phyloP scores from a whole-genome alignment of 2,888 invertebrate species.

The Hypomecis atomaria region DNA sequence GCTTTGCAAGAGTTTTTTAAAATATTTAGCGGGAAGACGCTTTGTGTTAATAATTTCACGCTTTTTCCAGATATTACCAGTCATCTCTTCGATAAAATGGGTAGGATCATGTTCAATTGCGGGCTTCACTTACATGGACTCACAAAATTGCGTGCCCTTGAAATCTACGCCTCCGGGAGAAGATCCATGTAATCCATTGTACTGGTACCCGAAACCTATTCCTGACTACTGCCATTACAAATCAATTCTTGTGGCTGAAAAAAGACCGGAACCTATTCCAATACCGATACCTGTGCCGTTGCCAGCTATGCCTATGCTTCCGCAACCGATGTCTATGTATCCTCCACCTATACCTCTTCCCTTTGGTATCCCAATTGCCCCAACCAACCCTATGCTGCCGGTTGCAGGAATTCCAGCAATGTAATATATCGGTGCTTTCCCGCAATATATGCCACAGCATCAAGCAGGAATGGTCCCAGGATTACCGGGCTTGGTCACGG shows the following conservation, averaged over 20 bases:
- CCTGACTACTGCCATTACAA: conserved; percentile 52
- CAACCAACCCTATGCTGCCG: conserved; percentile 50
- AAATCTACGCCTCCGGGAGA: conserved; percentile 38
- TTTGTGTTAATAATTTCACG: conserved; percentile 8
- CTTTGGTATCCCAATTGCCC: conserved; percentile 49
- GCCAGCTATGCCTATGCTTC: conserved; percentile 32
- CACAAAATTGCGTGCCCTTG: conserved; percentile 36
- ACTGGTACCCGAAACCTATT: conserved; percentile 65
- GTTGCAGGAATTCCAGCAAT: conserved; percentile 38
- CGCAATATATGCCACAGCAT: conserved; percentile 26
- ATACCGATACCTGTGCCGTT: conserved; percentile 41
- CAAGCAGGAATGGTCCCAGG: conserved; percentile 66
- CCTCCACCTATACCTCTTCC: conserved; percentile 42
- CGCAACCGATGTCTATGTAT: conserved; percentile 37
- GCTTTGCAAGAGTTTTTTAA: too few species aligned
- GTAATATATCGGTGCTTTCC: conserved; percentile 27
- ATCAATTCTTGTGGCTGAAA: conserved; percentile 32
- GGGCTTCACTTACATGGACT: conserved; percentile 59
- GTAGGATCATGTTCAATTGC: conserved; percentile 55
- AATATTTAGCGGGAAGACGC: not conserved
- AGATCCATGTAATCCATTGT: conserved; percentile 70
- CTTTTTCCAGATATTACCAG: conserved; percentile 50
- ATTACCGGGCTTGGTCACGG: conserved; percentile 63
- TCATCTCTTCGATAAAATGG: conserved; percentile 37
- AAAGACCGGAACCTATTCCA: conserved; percentile 33